Conservation (phyloP, 2,888 invertebrate species). For the Protophormia terraenovae region DNA sequence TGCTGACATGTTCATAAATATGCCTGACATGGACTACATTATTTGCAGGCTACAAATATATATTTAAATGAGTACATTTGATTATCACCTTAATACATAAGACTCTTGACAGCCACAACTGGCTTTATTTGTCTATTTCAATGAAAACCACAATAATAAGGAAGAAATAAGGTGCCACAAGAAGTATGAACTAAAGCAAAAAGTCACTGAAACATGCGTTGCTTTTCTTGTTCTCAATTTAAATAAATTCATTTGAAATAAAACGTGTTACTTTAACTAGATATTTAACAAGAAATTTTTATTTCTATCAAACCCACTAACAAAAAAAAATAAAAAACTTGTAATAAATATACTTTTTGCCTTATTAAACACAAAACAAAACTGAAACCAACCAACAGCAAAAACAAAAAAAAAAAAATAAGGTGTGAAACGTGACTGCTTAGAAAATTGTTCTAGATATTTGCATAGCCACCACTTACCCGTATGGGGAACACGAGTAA, state of each 20-base stretch:
- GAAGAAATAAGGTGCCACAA: not conserved
- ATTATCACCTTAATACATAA: not conserved
- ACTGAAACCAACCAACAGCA: slow-evolving; percentile 8
- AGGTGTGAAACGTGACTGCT: slow-evolving; percentile 63
- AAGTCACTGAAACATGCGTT: not conserved
- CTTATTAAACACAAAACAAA: slow-evolving; percentile 23
- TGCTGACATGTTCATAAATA: no score
- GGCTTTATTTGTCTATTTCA: not conserved
- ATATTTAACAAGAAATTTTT: not conserved
- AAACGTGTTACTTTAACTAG: slow-evolving; percentile 13
- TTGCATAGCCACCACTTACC: slow-evolving; percentile 20
- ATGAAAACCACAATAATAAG: not conserved
- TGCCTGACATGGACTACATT: no score
- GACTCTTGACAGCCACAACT: not conserved
- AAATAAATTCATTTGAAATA: slow-evolving; percentile 1
- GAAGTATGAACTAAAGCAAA: not conserved
- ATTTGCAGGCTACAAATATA: no score
- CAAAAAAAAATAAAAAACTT: not conserved
- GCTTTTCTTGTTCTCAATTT: not conserved
- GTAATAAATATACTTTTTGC: not conserved
- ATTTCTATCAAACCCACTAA: slow-evolving; percentile 37
- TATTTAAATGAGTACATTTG: no score
- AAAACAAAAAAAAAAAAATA: slow-evolving; percentile 4
- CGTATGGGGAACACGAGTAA: slow-evolving; percentile 2
- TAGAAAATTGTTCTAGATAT: slow-evolving; percentile 43